These are phyloP conservation scores for Propsilocerus akamusi DNA, from an alignment of 1,140 invertebrate genomes.

Conservation along the genomic window DNA sequence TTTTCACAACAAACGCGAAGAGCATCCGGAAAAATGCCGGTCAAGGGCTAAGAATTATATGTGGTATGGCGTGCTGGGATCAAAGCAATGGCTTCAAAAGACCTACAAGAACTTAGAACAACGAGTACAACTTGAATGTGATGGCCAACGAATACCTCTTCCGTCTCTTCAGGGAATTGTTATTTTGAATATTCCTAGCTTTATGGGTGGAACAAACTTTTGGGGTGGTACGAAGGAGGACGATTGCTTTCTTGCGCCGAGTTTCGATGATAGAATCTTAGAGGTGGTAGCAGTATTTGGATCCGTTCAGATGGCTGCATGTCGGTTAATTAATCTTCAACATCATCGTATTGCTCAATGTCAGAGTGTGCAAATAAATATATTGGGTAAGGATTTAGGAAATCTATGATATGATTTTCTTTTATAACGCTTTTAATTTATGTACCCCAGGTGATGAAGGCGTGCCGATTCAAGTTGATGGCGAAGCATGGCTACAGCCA, in stretches of 20 bases:
- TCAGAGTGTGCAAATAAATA: constrained; percentile 87
- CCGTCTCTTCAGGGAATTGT: constrained; percentile 93
- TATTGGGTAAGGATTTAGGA: constrained; percentile 42
- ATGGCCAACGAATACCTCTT: constrained; percentile 76
- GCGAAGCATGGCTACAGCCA: constrained; percentile 95
- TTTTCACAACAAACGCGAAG: constrained; percentile 94
- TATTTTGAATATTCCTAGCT: constrained; percentile 93
- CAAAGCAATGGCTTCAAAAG: constrained; percentile 75
- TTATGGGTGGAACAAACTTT: constrained; percentile 97
- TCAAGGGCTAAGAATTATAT: constrained; percentile 90
- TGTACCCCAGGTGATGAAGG: constrained; percentile 62
- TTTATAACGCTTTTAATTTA: neutral
- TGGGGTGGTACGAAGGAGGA: constrained; percentile 87
- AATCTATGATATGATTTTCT: constrained; percentile 2
- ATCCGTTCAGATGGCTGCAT: constrained; percentile 92
- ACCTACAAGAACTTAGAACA: constrained; percentile 95
- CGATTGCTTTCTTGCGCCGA: constrained; percentile 69
- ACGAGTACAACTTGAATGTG: constrained; percentile 80
- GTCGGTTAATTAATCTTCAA: constrained; percentile 82
- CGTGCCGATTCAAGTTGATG: constrained; percentile 85
- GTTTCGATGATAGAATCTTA: constrained; percentile 82
- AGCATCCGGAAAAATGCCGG: constrained; percentile 93
- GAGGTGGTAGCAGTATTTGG: constrained; percentile 95
- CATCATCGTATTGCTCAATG: constrained; percentile 95
- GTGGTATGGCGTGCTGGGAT: constrained; percentile 93